Base-by-base conservation (phyloP, 2,797 vertebrate species). In the Ataeniobius toweri region DNA sequence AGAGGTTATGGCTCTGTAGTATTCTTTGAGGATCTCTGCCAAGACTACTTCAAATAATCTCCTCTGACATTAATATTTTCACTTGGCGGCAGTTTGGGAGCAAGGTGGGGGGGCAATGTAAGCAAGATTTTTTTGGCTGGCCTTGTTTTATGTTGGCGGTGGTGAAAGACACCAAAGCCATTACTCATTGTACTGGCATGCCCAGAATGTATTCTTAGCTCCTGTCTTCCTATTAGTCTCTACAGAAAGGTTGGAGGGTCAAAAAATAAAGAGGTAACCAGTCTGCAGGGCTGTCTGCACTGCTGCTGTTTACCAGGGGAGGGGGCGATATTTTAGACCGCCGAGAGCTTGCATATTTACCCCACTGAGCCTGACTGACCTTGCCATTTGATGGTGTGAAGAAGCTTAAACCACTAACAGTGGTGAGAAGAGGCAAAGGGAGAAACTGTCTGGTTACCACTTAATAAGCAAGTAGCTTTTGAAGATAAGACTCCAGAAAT, bases 251-350 rank as follows among this genome's bases (percentile, higher is more conserved):
- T 89, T 96, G 95, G 92, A 84, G 93, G 94, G 95, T 96, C 97
- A 96, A 95, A 97, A 98, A 97, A 97, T 97, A 98, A 97, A 97
- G 94, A 95, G 95, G 95, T 96, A 95, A 95, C 94, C 92, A 95
- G 95, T 95, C 94, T 94, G 87, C 93, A 93, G 87, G 89, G 83
- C 94, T 89, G 95, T 92, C 95, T 94, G 76, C 91, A 85, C 93
- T 82, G 68, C 88, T 31, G 56, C 90, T 96, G 96, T 96, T 97
- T 93, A 96, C 95, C 59, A 78, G 91, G 92, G 36, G 92, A 89
- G 92, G 93, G 90, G 92, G 84, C 79, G 96, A 84, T 94, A 93
- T 94, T 94, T 92, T 75, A 83, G 95, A 93, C 85, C 92, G 71
- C 82, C 87, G 93, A 85, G 92, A 89, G 95, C 91, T 87, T 91